Evolutionary conservation across 2,888 invertebrate species (phyloP).

Genomic region (Vandiemenella viatica): DNA sequence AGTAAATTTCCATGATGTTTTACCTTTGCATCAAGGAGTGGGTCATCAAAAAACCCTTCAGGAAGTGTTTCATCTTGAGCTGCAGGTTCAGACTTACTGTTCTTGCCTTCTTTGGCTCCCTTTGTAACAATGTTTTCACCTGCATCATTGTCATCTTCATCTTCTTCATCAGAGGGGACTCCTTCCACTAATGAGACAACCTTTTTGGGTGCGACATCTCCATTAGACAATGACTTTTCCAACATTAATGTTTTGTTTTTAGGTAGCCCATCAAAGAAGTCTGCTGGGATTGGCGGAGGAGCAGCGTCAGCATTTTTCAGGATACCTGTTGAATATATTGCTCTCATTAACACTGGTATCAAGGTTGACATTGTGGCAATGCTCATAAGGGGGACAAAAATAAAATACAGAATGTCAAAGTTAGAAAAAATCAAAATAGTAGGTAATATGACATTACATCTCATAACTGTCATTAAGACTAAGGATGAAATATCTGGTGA

Average conservation of each 20-base stretch:
- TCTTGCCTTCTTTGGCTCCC: neutral
- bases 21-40: constrained; percentile 65
- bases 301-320: constrained; percentile 40
- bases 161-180: neutral
- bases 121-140: neutral
- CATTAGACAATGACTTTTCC: neutral
- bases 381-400: too few relatives aligned
- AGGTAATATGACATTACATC: too few relatives aligned
- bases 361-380: too few relatives aligned
- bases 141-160: neutral
- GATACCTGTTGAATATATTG: constrained; percentile 34
- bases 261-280: constrained; percentile 10
- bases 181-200: neutral
- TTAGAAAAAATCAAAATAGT: too few relatives aligned
- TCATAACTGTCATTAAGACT: too few relatives aligned
- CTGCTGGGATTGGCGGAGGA: constrained; percentile 24
- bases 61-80: constrained; percentile 36
- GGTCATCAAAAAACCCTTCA: constrained; percentile 79
- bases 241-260: neutral
- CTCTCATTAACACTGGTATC: too few relatives aligned
- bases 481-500: too few relatives aligned
- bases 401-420: too few relatives aligned
- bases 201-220: neutral
- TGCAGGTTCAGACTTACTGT: neutral
- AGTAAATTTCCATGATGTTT: too few relatives aligned